Evolutionary conservation across 2,113 vertebrate genomes (phyloP), one percentile per base, ranked within the genome.

Genomic region (Eulacestoma nigropectus): DNA sequence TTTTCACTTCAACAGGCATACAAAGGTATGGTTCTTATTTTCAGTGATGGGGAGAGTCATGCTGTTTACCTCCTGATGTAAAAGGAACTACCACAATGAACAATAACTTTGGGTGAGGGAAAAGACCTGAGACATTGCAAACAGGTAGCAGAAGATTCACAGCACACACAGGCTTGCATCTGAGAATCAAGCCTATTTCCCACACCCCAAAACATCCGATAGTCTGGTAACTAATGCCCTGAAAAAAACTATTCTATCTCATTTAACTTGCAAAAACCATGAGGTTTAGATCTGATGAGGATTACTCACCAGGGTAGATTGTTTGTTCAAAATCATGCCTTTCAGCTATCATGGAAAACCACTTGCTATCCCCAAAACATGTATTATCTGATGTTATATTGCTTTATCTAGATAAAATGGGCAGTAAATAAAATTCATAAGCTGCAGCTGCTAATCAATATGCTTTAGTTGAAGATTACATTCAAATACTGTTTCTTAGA

Each of bases 251-350:
- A 49, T 64, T 77, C 33, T 49, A 81, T 72, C 29, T 76, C 44
- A 81, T 73, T 92, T 84, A 56, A 95, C 52, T 78, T 14, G 8
- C 16, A 81, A 53, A n/a, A 92, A 90, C 88, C 46, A 35, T 13
- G 35, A 73, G 3, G 2, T 85, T 55, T 85, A 19, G 33, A 55
- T 86, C 33, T 47, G n/a, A 76, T 33, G 25, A 82, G 37, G 50
- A 88, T 83, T 70, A 69, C 27, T 80, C 91, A 91, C 35, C 16
- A 46, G 50, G 44, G 21, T n/a, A 80, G 60, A 63, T 47, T 65
- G 86, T 93, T 91, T 63, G 55, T 91, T 77, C 92, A 83, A 95
- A 92, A 91, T 55, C 46, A 73, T 75, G 52, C 47, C 92, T 84
- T 84, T 56, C 32, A 70, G 90, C 84, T 85, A 86, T 35, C 30